Evolutionary conservation across 2,888 invertebrate genomes (phyloP).

Genomic region (Atethmia centrago): DNA sequence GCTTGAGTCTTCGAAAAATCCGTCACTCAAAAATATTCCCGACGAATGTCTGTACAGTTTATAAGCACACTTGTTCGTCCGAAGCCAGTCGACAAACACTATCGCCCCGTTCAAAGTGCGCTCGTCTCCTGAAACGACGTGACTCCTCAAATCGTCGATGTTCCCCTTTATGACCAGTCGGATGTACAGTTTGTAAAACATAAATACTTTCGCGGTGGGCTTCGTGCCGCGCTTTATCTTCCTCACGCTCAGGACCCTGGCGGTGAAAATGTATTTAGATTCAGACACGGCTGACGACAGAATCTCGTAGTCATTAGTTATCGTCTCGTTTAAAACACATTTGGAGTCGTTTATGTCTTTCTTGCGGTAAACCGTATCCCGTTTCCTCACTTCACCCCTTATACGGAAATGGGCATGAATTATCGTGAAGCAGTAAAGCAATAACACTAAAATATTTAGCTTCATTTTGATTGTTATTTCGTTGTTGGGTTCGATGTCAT

Average conservation of each 20-base stretch:
- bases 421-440: conserved; percentile 80
- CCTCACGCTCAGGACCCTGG: conserved; percentile 87
- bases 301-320: conserved; percentile 90
- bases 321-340: conserved; percentile 89
- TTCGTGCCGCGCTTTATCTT: conserved; percentile 86
- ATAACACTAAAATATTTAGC: conserved; percentile 83
- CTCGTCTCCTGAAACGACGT: conserved; percentile 84
- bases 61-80: conserved; percentile 87
- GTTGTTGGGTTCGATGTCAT: conserved; percentile 71
- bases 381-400: conserved; percentile 83
- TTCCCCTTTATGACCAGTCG: conserved; percentile 87
- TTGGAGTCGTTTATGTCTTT: conserved; percentile 87
- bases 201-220: conserved; percentile 84
- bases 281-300: conserved; percentile 89
- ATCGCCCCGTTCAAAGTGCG: conserved; percentile 86
- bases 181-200: conserved; percentile 87
- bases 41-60: conserved; percentile 88
- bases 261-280: conserved; percentile 89
- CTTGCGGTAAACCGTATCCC: conserved; percentile 84
- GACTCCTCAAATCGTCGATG: conserved; percentile 82
- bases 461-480: conserved; percentile 81
- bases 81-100: conserved; percentile 87
- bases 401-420: conserved; percentile 82
- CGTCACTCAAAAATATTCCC: conserved; percentile 88
- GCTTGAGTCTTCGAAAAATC: conserved; percentile 79